Conservation (phyloP, 1,140 invertebrate species). For the Pachyrhynchus sulphureomaculatus region DNA sequence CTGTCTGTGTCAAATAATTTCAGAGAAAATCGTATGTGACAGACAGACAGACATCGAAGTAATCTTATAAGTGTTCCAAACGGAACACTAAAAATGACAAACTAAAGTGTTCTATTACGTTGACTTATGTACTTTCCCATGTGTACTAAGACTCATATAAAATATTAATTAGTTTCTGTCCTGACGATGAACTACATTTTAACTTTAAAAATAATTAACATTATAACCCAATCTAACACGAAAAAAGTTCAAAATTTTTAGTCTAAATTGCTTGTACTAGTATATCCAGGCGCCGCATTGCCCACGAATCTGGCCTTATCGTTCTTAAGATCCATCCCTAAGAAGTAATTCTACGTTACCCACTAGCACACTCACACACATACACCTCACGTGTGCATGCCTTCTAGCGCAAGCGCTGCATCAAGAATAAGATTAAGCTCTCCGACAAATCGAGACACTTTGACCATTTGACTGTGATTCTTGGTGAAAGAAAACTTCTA, state of each 20-base stretch:
- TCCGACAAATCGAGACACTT: not conserved
- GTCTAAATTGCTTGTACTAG: slow-evolving; percentile 14
- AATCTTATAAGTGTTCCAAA: no score
- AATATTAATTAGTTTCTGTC: no score
- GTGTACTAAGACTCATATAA: no score
- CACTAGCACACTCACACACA: slow-evolving; percentile 29
- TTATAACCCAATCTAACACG: no score
- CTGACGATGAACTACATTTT: no score
- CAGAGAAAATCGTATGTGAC: no score
- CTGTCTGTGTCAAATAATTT: no score
- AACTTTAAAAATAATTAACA: no score
- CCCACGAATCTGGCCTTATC: slow-evolving; percentile 38
- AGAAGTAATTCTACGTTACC: slow-evolving; percentile 42
- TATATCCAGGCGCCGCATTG: slow-evolving; percentile 37
- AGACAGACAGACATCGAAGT: no score
- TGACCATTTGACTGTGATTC: slow-evolving; percentile 36
- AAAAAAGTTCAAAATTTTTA: not conserved
- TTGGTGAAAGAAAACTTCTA: slow-evolving; percentile 28
- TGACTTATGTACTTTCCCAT: no score
- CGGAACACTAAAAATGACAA: no score
- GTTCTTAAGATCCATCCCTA: slow-evolving; percentile 39
- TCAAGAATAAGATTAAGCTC: not conserved
- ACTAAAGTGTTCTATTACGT: no score
- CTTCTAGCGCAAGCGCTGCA: slow-evolving; percentile 34
- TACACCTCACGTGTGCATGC: slow-evolving; percentile 19